phyloP scores from a whole-genome alignment of 2,797 vertebrate genomes.

The Decapterus maruadsi region DNA sequence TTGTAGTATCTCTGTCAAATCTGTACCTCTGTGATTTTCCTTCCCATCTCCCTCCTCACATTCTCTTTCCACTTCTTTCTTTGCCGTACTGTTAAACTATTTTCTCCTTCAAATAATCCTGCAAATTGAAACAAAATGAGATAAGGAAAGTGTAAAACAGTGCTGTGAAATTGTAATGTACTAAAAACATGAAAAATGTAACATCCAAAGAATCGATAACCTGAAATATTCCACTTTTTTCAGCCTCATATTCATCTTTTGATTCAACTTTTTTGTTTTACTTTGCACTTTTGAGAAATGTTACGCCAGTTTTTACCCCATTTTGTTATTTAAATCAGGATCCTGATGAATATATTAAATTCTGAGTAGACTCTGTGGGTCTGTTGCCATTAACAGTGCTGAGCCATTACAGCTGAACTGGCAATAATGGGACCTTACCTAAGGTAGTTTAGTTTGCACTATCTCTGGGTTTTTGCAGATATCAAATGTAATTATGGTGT shows the following conservation, averaged over 20 bases:
- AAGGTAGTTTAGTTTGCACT: constrained; percentile 34
- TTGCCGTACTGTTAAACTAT: not conserved
- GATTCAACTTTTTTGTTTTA: constrained; percentile 51
- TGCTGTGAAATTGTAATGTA: constrained; percentile 20
- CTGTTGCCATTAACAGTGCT: constrained; percentile 18
- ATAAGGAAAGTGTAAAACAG: not conserved
- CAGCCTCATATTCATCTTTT: constrained; percentile 9
- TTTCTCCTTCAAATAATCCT: constrained; percentile 16
- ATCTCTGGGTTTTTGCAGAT: constrained; percentile 50
- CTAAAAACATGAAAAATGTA: constrained; percentile 3
- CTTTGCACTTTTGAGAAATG: constrained; percentile 42
- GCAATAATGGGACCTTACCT: constrained; percentile 45
- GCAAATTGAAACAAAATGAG: not conserved
- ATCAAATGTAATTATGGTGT: constrained; percentile 63
- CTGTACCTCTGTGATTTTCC: not conserved
- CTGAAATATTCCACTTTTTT: not conserved
- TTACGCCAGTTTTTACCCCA: not conserved
- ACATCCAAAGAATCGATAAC: constrained; percentile 28
- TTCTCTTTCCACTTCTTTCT: not conserved
- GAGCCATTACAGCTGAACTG: constrained; percentile 47
- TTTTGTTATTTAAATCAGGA: constrained; percentile 30
- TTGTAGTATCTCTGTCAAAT: constrained; percentile 9
- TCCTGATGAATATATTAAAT: constrained; percentile 39
- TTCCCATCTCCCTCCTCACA: not conserved
- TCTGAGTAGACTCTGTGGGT: constrained; percentile 6